Conservation (phyloP, 2,797 vertebrate species). For the Acipenser oxyrinchus region DNA sequence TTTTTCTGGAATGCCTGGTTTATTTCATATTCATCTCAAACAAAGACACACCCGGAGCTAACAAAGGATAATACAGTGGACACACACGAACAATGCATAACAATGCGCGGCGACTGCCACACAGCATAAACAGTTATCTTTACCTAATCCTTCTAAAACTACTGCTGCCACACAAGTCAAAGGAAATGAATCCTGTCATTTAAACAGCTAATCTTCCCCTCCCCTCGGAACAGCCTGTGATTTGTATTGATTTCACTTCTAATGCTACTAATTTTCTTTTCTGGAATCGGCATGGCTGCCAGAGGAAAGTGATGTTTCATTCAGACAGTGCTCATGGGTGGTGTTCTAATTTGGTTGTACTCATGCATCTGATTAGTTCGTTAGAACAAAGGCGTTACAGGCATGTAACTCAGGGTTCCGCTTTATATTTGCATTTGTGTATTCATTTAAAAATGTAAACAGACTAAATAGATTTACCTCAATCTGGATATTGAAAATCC, state of each 20-base stretch:
- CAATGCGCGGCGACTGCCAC: conserved; percentile 23
- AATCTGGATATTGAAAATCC: conserved; percentile 7
- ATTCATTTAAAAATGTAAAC: conserved; percentile 51
- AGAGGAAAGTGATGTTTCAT: conserved; percentile 62
- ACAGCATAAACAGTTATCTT: conserved; percentile 44
- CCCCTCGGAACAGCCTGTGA: conserved; percentile 51
- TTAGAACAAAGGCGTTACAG: conserved; percentile 52
- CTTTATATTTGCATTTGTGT: conserved; percentile 52
- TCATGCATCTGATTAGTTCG: conserved; percentile 60
- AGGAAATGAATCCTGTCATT: conserved; percentile 48
- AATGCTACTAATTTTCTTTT: conserved; percentile 63
- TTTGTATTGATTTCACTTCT: conserved; percentile 62
- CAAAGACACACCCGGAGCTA: conserved; percentile 11
- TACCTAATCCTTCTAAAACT: conserved; percentile 51
- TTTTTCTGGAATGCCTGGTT: conserved; percentile 12
- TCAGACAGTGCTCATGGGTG: conserved; percentile 53
- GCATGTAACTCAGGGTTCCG: conserved; percentile 54
- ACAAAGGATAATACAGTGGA: conserved; percentile 28
- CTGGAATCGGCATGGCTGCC: conserved; percentile 57
- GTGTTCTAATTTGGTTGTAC: conserved; percentile 46
- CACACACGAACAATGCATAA: conserved; percentile 26
- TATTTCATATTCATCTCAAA: conserved; percentile 29
- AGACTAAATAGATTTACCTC: conserved; percentile 46
- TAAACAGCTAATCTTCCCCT: conserved; percentile 57
- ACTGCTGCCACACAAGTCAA: conserved; percentile 47